Evolutionary conservation across 2,797 vertebrate species (phyloP), one percentile per base, ranked within the genome.

Genomic region (Molossus molossus): DNA sequence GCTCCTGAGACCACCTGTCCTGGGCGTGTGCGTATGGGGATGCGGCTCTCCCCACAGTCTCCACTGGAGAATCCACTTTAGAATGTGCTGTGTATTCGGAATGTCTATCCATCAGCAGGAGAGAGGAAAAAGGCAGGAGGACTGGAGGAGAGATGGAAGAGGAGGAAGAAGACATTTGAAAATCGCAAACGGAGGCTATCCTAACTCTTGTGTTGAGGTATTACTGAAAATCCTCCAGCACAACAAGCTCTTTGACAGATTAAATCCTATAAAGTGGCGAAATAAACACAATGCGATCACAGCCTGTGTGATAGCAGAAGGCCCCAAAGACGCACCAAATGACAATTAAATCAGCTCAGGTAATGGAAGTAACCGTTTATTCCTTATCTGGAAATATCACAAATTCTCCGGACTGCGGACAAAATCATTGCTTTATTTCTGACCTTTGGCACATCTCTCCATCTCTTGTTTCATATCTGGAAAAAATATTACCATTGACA

Each of bases 1-100:
- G 95, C 96, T 97, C 95, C 97, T 84, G 83, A 94, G 93, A 97
- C 96, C 95, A 93, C 93, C 96, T 98, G 97, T 87, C 97, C 96
- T 97, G 95, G 82, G 58, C 94, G 96, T 97, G 95, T 84, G 58
- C 94, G 91, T 97, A 94, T 80, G 92, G 82, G 84, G 95, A 98
- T 97, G 94, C 75, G 86, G 25, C 95, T 97, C 29, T 93, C 96
- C 91, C 67, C 96, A 97, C 96, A 97, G 95, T 90, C 96, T 97
- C 96, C 88, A 91, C 33, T 96, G 97, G 67, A 94, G 96, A 98
- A 97, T 96, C 96, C 93, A 96, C 96, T 96, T 97, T 67, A 70
- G 72, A 93, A 48, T 87, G 97, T 94, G 21, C 85, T 94, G 29
- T 96, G 33, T 83, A 95, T 89, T 97, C 87, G 93, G 94, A 94